Base-by-base conservation (phyloP, 2,888 invertebrate species). In the Brachyptera risi region DNA sequence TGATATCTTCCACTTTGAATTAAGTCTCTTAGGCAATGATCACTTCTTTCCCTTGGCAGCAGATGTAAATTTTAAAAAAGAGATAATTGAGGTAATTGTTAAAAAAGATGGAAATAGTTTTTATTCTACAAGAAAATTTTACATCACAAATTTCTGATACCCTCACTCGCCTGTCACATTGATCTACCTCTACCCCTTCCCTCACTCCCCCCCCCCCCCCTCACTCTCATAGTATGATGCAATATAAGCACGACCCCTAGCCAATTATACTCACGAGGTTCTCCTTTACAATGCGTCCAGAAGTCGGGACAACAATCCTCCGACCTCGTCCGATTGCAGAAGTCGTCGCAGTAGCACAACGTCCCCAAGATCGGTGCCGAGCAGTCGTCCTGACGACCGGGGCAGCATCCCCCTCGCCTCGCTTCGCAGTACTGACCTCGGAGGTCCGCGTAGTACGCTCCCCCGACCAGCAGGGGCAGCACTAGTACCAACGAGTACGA, bases 221-320 rank as follows among this genome's bases (percentile, higher is more conserved):
- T 3, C 42, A 13, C 2, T 19, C 42, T 21, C 3, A 1, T 19
- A 42, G 42, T 42, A 17, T 19, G n/a, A n/a, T n/a, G n/a, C n/a
- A n/a, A n/a, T n/a, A n/a, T n/a, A n/a, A n/a, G n/a, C n/a, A n/a
- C n/a, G n/a, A n/a, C n/a, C n/a, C n/a, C n/a, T n/a, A n/a, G n/a
- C n/a, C n/a, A n/a, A n/a, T n/a, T n/a, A n/a, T n/a, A n/a, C n/a
- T n/a, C n/a, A n/a, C n/a, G n/a, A n/a, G n/a, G n/a, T n/a, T n/a
- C n/a, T n/a, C 84, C 83, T 66, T 77, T 78, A 71, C 96, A 97
- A 64, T 84, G 83, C 0, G 82, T 78, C 73, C 82, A 83, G 73
- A 87, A 97, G 75, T 97, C 97, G 0, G 96, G 96, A 71, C 96
- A 97, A 73, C 96, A 97, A 73, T 96, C 96, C 67, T 86, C 85